Conservation (phyloP, 92 coral and sea anemone species). For the Galaxea fascicularis region DNA sequence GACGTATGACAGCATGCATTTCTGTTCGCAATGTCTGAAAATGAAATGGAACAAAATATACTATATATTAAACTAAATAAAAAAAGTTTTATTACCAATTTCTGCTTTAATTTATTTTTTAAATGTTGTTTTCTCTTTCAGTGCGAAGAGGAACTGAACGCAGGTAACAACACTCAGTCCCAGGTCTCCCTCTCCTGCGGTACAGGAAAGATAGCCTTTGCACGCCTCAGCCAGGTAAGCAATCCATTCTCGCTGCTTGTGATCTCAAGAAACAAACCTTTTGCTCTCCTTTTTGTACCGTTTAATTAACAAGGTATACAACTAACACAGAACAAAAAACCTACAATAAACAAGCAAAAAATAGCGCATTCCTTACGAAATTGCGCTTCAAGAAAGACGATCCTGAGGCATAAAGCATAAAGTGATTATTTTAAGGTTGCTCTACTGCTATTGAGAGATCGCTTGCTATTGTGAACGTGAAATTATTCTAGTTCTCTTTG, state of each 20-base stretch:
- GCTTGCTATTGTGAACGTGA: no score
- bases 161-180: conserved; percentile 23
- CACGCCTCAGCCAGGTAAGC: conserved; percentile 31
- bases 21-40: no score
- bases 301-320: not conserved
- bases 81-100: not conserved
- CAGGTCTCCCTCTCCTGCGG: conserved; percentile 16
- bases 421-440: no score
- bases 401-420: no score
- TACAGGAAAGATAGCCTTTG: conserved; percentile 14
- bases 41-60: no score
- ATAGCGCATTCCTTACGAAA: not conserved
- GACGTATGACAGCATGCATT: no score
- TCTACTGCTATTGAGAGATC: no score
- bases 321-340: not conserved
- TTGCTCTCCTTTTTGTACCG: no score
- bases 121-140: not conserved
- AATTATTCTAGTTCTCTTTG: not conserved
- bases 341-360: not conserved
- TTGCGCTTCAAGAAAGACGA: no score
- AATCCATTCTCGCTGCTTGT: not conserved
- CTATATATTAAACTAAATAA: no score
- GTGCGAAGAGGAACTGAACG: conserved; percentile 5
- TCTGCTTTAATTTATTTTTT: not conserved
- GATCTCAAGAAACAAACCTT: not conserved